Evolutionary conservation across 2,113 vertebrate genomes (phyloP).

Genomic region (Ceuthmochares aereus): DNA sequence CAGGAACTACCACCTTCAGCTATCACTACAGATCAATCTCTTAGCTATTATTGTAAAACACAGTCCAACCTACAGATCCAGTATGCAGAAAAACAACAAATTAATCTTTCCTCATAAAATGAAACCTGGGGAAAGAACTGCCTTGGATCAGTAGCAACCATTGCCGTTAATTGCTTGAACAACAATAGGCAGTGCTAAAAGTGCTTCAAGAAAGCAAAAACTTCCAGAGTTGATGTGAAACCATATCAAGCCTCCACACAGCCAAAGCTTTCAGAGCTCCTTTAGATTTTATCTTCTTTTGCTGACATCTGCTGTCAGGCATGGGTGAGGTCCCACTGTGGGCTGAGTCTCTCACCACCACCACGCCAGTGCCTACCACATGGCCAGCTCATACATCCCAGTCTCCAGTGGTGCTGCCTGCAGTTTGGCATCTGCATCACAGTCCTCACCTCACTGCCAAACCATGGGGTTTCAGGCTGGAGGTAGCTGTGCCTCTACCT

Average conservation of each 20-base stretch:
- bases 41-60: not conserved
- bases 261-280: not conserved
- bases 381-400: rapidly evolving
- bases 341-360: not conserved
- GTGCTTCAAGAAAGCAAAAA: not conserved
- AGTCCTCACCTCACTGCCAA: not conserved
- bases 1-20: not conserved
- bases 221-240: not conserved
- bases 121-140: not conserved
- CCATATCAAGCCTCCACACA: rapidly evolving
- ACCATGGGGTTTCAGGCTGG: not conserved
- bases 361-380: not conserved
- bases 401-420: not conserved
- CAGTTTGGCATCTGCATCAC: not conserved
- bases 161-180: rapidly evolving
- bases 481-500: not conserved
- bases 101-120: not conserved
- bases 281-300: not conserved
- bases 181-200: not conserved
- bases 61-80: not conserved
- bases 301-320: not conserved
- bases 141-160: not conserved
- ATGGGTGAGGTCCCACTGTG: not conserved
- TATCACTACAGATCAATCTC: not conserved
- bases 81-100: not conserved